Base-by-base conservation (phyloP, 2,113 vertebrate genomes). In the Vulpes lagopus region DNA sequence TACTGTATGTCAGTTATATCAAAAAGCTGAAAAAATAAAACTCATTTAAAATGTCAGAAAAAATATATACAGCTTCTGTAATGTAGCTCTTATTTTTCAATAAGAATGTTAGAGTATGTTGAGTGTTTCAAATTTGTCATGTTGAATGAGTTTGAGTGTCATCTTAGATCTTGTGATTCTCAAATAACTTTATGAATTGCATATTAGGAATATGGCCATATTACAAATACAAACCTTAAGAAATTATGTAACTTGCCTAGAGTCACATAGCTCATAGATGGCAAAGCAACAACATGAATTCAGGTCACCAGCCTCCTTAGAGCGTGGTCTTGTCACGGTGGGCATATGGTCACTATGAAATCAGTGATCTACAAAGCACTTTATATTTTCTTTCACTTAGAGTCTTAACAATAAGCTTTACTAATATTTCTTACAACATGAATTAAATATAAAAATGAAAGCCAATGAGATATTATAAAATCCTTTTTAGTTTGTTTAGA, bases 201-300 rank as follows among this genome's bases (percentile, higher is more conserved):
- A 30, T 60, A 16, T 30, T 60, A 80, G 25, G 16, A 38, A 30
- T 51, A 11, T 20, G 11, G 3, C 4, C 25, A 2, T 30, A 17
- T 59, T 11, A 5, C 30, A 57, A 55, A 62, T 11, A 19, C 7
- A 53, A 30, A 51, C 5, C 6, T n/a, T 55, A 32, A 55, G 65
- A 60, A 49, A 5, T 3, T 43, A 0, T 0, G 1, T 30, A 10
- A 38, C 12, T 95, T 25, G 15, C 49, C 71, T 14, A 11, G 32
- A 14, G 23, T 59, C 53, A 12, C 0, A 0, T 0, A 23, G 15
- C 20, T 73, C 7, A 14, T 16, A 25, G 11, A 0, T 17, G 12
- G 60, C 65, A 89, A n/a, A 32, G 19, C 4, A 11, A 43, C 16
- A 49, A 3, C 0, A 11, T 43, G 27, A 60, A 14, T 8, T 51